Evolutionary conservation across 2,888 invertebrate species (phyloP).

Genomic region (Mechanitis messenoides): DNA sequence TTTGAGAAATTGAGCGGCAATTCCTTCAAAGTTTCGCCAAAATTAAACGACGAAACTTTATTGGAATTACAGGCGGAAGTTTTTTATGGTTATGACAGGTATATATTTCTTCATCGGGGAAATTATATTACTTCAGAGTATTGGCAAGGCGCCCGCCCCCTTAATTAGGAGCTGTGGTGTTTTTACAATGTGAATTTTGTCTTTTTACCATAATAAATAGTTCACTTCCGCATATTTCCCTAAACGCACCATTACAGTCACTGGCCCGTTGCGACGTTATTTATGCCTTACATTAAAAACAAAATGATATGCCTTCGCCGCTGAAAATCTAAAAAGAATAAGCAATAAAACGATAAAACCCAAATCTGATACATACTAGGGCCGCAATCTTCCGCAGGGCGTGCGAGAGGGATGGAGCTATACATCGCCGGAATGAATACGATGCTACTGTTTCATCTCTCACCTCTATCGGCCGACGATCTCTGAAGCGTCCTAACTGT

Average conservation of each 20-base stretch:
- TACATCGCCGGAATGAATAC: slow-evolving; percentile 71
- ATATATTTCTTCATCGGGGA: slow-evolving; percentile 23
- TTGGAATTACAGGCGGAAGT: slow-evolving; percentile 27
- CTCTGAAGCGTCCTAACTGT: slow-evolving; percentile 73
- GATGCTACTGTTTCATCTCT: slow-evolving; percentile 77
- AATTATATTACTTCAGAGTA: slow-evolving; percentile 23
- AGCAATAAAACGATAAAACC: slow-evolving; percentile 77
- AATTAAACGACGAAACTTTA: slow-evolving; percentile 33
- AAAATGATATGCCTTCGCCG: slow-evolving; percentile 75
- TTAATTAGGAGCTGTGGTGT: slow-evolving; percentile 35
- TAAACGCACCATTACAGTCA: slow-evolving; percentile 69
- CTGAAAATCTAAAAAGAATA: slow-evolving; percentile 78
- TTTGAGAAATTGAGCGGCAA: slow-evolving; percentile 59
- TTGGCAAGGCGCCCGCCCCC: slow-evolving; percentile 30
- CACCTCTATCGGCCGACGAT: slow-evolving; percentile 73
- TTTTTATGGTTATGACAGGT: slow-evolving; percentile 27
- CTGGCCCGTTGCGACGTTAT: slow-evolving; percentile 66
- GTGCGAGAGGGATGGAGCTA: slow-evolving; percentile 64
- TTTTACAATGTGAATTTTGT: slow-evolving; percentile 31
- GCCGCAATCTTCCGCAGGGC: slow-evolving; percentile 67
- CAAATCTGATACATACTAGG: slow-evolving; percentile 77
- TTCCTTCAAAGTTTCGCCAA: slow-evolving; percentile 44
- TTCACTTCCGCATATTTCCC: slow-evolving; percentile 62
- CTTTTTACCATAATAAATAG: slow-evolving; percentile 48
- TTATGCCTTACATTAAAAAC: slow-evolving; percentile 74